Evolutionary conservation across 2,797 vertebrate species (phyloP).

Genomic region (Zenarchopterus dispar): DNA sequence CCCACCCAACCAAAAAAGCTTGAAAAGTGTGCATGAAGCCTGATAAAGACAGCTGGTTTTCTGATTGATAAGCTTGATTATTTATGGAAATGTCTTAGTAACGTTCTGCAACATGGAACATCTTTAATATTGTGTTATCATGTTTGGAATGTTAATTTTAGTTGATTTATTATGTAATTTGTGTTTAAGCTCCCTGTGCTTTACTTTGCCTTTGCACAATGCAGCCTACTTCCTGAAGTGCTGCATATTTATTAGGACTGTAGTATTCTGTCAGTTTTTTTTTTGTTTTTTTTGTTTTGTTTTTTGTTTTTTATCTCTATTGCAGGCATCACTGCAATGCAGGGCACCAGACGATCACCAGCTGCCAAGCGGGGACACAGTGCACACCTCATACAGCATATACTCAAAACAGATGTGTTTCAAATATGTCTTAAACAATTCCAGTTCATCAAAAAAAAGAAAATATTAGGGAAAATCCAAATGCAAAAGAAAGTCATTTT

Average conservation of each 20-base stretch:
- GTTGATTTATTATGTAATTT: constrained; percentile 3
- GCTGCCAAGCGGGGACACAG: constrained; percentile 31
- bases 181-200: background rate
- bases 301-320: constrained; percentile 8
- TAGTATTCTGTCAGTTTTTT: constrained; percentile 50
- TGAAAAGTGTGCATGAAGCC: background rate
- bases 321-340: constrained; percentile 56
- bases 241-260: constrained; percentile 13
- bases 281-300: too few relatives aligned
- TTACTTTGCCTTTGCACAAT: background rate
- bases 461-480: too few relatives aligned
- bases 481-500: too few relatives aligned
- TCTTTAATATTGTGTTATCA: background rate
- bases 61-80: constrained; percentile 3
- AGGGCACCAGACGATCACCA: constrained; percentile 50
- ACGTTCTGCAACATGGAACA: background rate
- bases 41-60: background rate
- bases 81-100: background rate
- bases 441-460: too few relatives aligned
- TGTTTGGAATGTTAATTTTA: constrained; percentile 8
- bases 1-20: background rate
- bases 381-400: constrained; percentile 18
- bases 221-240: too few relatives aligned
- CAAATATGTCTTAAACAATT: constrained; percentile 6
- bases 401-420: constrained; percentile 47